Base-by-base conservation (phyloP, 2,113 vertebrate species). In the Arizona elegans region DNA sequence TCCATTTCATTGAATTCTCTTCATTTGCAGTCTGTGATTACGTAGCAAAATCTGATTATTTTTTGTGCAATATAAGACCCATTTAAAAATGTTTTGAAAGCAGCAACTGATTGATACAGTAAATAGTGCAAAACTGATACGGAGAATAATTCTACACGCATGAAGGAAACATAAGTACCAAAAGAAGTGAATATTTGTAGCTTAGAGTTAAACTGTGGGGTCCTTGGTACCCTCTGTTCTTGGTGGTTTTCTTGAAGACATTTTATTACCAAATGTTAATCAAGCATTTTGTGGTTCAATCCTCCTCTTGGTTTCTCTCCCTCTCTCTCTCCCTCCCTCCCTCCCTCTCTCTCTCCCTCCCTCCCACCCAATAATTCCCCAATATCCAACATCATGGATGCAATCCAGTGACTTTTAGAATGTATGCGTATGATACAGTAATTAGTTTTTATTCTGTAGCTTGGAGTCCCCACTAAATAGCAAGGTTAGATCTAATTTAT, bases 291-390 rank as follows among this genome's bases (percentile, higher is more conserved):
- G 89, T 56, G 23, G 24, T 89, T 23, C 19, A 88, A 11, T 21
- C n/a, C 19, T 75, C 17, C n/a, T n/a, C 65, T 70, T 70, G 4
- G 10, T 52, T n/a, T 29, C 9, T 24, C 21, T 59, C 23, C 26
- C 17, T 19, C 17, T 43, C 38, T 43, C 38, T 43, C 38, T 43
- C 38, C n/a, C n/a, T 43, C 17, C 9, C 54, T 55, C 55, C 19
- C 17, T 5, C 17, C 0, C 55, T 1, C 55, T 1, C 54, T 15
- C 2, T 1, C 13, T 4, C 15, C 3, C 15, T 17, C 15, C 15
- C 54, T 3, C 53, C 2, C 2, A 3, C 53, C 11, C 12, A 54
- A 12, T 43, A 43, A 62, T 26, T 56, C 5, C 38, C 23, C 26
- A 90, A 62, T 43, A n/a, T n/a, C n/a, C n/a, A 43, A 62, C 15